phyloP scores from a whole-genome alignment of 2,888 invertebrate species.

The Pachydiplax longipennis region DNA sequence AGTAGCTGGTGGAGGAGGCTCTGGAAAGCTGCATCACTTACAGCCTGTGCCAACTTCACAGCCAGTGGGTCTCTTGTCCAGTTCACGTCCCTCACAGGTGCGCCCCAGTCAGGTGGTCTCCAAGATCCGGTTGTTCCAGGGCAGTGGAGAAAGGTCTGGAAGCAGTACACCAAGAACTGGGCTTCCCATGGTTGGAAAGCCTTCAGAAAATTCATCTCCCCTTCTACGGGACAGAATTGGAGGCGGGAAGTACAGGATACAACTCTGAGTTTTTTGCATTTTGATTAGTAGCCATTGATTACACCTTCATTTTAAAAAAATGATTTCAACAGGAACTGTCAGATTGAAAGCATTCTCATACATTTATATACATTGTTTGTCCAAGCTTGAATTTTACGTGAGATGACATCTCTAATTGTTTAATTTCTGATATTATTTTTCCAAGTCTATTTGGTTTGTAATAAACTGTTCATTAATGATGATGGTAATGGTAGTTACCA shows the following conservation, averaged over 20 bases:
- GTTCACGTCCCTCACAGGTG: neutral
- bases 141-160: neutral
- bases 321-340: neutral
- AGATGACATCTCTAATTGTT: neutral
- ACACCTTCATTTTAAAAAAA: neutral
- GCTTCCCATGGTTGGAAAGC: neutral
- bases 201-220: neutral
- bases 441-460: neutral
- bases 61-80: neutral
- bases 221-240: conserved; percentile 1
- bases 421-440: neutral
- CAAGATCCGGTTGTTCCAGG: conserved; percentile 10
- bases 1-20: neutral
- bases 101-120: conserved; percentile 12
- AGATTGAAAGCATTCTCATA: neutral
- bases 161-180: neutral
- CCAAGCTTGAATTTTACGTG: neutral
- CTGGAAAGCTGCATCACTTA: neutral
- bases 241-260: conserved; percentile 18
- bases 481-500: too few relatives aligned
- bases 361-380: neutral
- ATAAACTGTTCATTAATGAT: too few relatives aligned
- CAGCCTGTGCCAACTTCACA: neutral
- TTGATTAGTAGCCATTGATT: neutral
- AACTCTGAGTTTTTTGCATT: neutral